A percentile compares a stretch with the other conserved stretches of the same genome.
Evolutionary conservation across 2,797 vertebrate genomes (phyloP).

Genomic region (Sphenopsis melanotis): DNA sequence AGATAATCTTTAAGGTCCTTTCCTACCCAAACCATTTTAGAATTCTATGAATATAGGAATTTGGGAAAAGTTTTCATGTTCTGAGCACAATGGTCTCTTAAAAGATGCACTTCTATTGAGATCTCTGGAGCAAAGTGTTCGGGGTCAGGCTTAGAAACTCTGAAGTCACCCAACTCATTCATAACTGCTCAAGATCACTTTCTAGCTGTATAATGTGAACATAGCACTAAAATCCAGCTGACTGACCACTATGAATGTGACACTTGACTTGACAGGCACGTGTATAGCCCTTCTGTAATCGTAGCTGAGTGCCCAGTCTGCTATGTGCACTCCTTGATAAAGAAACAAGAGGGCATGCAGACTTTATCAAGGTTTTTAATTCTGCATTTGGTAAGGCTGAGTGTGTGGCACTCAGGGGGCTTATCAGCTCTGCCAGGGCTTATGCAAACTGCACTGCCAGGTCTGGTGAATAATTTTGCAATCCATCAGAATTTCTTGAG

Average conservation of each 20-base stretch:
- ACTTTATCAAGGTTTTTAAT: neutral
- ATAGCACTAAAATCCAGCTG: neutral
- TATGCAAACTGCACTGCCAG: neutral
- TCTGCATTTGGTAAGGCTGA: neutral
- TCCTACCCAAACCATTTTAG: neutral
- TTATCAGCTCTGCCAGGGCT: neutral
- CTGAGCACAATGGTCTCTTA: neutral
- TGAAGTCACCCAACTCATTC: neutral
- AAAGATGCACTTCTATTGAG: neutral
- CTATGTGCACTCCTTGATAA: neutral
- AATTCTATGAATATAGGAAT: neutral
- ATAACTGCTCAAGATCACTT: neutral
- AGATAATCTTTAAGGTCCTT: neutral
- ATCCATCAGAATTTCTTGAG: neutral
- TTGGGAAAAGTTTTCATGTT: neutral
- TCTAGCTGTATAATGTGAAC: fast-evolving
- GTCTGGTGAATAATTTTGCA: neutral
- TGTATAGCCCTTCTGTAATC: fast-evolving
- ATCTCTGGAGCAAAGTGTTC: neutral
- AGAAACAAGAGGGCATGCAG: neutral
- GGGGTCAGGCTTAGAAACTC: neutral
- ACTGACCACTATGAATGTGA: fast-evolving
- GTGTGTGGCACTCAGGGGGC: fast-evolving
- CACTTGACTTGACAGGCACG: neutral
- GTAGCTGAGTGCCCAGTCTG: fast-evolving